Evolutionary conservation across 2,888 invertebrate genomes (phyloP).

Genomic region (Lasioglossum lativentre): DNA sequence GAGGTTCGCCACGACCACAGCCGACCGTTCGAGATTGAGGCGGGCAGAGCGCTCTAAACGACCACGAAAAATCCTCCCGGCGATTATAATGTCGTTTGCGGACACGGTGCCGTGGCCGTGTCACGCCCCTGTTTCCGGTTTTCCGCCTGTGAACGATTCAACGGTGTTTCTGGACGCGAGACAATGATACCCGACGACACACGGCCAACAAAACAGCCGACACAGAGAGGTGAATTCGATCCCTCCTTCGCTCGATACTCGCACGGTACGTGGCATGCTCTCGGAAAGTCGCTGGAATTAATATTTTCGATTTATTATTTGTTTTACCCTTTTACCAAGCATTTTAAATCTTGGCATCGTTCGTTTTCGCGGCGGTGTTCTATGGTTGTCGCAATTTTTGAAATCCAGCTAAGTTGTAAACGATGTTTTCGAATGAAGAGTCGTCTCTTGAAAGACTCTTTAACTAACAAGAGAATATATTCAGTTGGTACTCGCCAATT

Average conservation of each 20-base stretch:
- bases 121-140: slow-evolving; percentile 68
- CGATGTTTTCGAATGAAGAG: too few relatives aligned
- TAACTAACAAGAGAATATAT: too few relatives aligned
- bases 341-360: neutral
- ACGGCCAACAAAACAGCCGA: neutral
- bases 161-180: slow-evolving; percentile 12
- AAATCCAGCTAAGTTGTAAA: too few relatives aligned
- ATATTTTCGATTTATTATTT: neutral
- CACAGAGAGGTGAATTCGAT: neutral
- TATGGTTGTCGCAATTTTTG: too few relatives aligned
- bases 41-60: slow-evolving; percentile 25
- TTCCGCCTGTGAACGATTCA: slow-evolving; percentile 63
- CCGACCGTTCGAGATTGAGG: neutral
- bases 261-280: neutral
- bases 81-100: slow-evolving; percentile 71
- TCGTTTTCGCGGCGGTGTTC: too few relatives aligned
- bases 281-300: neutral
- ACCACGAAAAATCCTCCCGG: slow-evolving; percentile 59
- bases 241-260: neutral
- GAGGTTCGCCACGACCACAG: neutral
- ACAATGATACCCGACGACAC: slow-evolving; percentile 40
- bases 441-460: too few relatives aligned
- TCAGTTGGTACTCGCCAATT: too few relatives aligned
- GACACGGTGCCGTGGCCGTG: slow-evolving; percentile 53
- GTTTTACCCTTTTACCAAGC: neutral